Evolutionary conservation across 2,113 vertebrate species (phyloP).

Genomic region (Alectura lathami): DNA sequence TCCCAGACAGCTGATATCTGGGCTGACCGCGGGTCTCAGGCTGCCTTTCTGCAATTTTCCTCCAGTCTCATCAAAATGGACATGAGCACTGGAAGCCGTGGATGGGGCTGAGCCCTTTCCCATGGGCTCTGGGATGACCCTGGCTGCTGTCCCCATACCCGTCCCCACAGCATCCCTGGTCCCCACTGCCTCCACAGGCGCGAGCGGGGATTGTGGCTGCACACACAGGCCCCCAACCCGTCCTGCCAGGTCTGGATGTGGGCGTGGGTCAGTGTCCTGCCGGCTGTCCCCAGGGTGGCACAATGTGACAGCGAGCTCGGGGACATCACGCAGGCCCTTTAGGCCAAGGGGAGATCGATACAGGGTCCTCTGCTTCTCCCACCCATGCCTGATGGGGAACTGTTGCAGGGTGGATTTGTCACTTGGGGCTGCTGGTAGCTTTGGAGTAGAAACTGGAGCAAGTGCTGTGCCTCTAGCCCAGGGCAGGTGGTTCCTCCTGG

Average conservation of each 20-base stretch:
- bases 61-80: background rate
- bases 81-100: background rate
- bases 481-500: background rate
- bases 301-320: rapidly evolving
- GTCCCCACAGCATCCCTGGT: background rate
- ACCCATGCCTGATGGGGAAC: too few relatives aligned
- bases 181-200: background rate
- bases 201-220: rapidly evolving
- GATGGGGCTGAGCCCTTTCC: background rate
- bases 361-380: rapidly evolving
- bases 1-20: background rate
- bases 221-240: rapidly evolving
- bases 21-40: too few relatives aligned
- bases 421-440: background rate
- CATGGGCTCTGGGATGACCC: rapidly evolving
- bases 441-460: background rate
- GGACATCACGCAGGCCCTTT: background rate
- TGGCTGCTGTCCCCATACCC: rapidly evolving
- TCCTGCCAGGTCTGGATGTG: background rate
- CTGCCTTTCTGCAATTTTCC: background rate
- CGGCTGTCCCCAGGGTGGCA: rapidly evolving
- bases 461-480: background rate
- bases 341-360: background rate
- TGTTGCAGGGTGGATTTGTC: rapidly evolving
- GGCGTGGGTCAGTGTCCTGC: background rate